These are phyloP conservation scores for Centruroides sculpturatus DNA, from an alignment of 1,140 invertebrate species.

Conservation along the genomic window DNA sequence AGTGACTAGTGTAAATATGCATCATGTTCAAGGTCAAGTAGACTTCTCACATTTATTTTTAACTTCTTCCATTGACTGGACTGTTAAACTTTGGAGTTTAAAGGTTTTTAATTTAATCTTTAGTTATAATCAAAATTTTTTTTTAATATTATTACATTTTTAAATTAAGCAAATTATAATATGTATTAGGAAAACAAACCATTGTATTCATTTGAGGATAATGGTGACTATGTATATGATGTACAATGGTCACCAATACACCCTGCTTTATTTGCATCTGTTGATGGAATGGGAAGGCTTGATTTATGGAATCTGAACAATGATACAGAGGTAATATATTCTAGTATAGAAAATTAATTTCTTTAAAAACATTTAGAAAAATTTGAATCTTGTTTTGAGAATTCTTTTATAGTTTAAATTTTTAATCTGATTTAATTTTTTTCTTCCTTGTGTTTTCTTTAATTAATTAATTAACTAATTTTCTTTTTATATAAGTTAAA, in stretches of 20 bases:
- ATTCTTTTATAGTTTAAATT: no score
- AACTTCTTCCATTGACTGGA: slow-evolving; percentile 96
- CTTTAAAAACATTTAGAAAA: no score
- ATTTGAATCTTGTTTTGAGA: no score
- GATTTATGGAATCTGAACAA: slow-evolving; percentile 95
- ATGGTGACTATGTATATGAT: slow-evolving; percentile 92
- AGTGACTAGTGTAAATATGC: slow-evolving; percentile 78
- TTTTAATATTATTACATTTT: background rate
- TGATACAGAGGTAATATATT: slow-evolving; percentile 50
- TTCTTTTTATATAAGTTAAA: no score
- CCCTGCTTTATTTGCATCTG: slow-evolving; percentile 90
- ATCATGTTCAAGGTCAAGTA: slow-evolving; percentile 67
- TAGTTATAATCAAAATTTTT: background rate
- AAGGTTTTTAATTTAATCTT: slow-evolving; percentile 42
- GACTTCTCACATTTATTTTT: slow-evolving; percentile 94
- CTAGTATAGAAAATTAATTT: no score
- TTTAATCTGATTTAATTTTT: no score
- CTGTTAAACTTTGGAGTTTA: slow-evolving; percentile 91
- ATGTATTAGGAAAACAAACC: slow-evolving; percentile 61
- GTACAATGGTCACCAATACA: slow-evolving; percentile 96
- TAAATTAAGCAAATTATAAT: no score
- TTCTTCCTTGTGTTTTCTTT: no score
- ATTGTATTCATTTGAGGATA: slow-evolving; percentile 93
- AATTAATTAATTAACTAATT: no score
- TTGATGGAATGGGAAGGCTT: slow-evolving; percentile 79